These are phyloP conservation scores for Phenganax subtilis DNA, from an alignment of 92 coral and sea anemone species.

Conservation along the genomic window DNA sequence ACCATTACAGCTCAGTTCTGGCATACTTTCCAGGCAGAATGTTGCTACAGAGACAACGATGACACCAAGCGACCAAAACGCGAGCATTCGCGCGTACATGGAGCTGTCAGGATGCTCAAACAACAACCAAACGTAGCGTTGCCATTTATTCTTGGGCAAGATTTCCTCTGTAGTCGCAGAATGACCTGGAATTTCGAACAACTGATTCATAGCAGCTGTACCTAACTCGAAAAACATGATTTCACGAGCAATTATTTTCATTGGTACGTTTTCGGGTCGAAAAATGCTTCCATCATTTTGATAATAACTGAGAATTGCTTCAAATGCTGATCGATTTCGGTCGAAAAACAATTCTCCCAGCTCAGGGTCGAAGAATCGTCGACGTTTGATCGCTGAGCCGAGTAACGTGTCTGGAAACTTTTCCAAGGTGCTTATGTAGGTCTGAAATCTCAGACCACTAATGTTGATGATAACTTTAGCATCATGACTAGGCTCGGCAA, in stretches of 20 bases:
- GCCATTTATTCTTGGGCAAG: conserved; percentile 64
- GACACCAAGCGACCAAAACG: conserved; percentile 72
- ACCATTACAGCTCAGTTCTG: conserved; percentile 52
- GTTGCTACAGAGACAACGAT: conserved; percentile 79
- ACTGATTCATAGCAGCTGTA: conserved; percentile 54
- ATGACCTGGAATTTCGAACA: conserved; percentile 76
- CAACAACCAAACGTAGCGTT: conserved; percentile 72
- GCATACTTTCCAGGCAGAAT: conserved; percentile 88
- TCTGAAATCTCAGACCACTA: conserved; percentile 92
- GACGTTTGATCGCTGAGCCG: conserved; percentile 71
- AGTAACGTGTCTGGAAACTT: conserved; percentile 85
- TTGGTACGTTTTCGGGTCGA: conserved; percentile 85
- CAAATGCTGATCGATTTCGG: conserved; percentile 95
- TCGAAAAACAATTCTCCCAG: conserved; percentile 87
- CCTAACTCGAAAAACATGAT: conserved; percentile 83
- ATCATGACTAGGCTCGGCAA: neutral
- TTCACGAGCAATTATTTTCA: conserved; percentile 74
- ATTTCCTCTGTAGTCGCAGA: conserved; percentile 50
- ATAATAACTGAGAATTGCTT: conserved; percentile 86
- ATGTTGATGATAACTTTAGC: conserved; percentile 66
- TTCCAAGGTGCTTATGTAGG: conserved; percentile 67
- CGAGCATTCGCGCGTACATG: conserved; percentile 64
- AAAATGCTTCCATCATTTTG: conserved; percentile 84
- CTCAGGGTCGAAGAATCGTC: conserved; percentile 63
- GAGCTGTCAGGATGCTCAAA: conserved; percentile 97